These are phyloP conservation scores for Paradisaea rubra DNA, from an alignment of 2,113 vertebrate species.

Conservation along the genomic window DNA sequence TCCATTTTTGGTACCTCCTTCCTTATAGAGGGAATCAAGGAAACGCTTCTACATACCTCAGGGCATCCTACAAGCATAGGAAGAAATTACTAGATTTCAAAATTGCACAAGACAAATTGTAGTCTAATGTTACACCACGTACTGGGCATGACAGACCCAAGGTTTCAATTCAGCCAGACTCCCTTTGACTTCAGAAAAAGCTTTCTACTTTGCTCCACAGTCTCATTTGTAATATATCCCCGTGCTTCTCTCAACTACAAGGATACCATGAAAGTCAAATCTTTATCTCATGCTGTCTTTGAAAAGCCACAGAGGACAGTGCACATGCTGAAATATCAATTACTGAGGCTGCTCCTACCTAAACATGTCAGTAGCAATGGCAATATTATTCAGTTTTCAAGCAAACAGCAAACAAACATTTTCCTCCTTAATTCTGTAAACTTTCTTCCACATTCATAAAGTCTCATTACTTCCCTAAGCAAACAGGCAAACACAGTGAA, in stretches of 20 bases:
- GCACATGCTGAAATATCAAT: neutral
- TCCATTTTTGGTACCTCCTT: neutral
- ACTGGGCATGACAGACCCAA: neutral
- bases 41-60: neutral
- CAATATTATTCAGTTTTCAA: neutral
- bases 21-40: neutral
- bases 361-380: neutral
- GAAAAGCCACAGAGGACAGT: neutral
- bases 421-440: neutral
- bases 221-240: neutral
- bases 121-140: accelerated
- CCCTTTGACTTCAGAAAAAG: neutral
- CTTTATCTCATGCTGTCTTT: neutral
- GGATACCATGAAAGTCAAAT: neutral
- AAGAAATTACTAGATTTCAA: neutral
- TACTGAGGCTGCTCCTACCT: neutral
- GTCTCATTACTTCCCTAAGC: neutral
- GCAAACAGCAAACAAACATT: neutral
- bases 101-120: neutral
- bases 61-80: neutral
- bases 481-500: neutral
- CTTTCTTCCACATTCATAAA: neutral
- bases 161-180: neutral
- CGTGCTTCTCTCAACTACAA: neutral
- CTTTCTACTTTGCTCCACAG: neutral